A percentile compares a stretch with the other conserved stretches of the same genome.
These are phyloP conservation scores for Cyclina sinensis DNA, from an alignment of 1,140 invertebrate species.

Conservation along the genomic window DNA sequence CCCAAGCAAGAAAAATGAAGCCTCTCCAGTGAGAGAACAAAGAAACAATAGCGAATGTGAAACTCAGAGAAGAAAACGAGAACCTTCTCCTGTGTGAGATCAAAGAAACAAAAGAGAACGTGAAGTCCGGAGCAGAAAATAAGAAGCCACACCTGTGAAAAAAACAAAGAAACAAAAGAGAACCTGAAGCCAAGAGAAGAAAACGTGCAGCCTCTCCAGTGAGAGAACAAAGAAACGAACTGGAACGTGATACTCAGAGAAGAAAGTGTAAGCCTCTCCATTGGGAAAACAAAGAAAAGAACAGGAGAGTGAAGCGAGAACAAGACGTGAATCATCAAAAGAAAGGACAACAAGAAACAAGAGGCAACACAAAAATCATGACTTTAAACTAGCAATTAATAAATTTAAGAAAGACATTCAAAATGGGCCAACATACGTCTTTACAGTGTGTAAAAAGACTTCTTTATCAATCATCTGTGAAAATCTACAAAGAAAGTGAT, in stretches of 20 bases:
- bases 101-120: slow-evolving; percentile 43
- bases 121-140: not conserved
- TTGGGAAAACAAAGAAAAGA: slow-evolving; percentile 24
- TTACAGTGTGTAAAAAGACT: slow-evolving; percentile 31
- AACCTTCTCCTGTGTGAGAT: slow-evolving; percentile 12
- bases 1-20: not conserved
- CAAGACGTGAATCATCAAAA: slow-evolving; percentile 5
- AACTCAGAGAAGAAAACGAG: not conserved
- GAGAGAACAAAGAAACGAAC: slow-evolving; percentile 33
- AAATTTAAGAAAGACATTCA: slow-evolving; percentile 35
- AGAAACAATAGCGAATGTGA: slow-evolving; percentile 20
- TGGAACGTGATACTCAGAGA: not conserved
- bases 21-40: slow-evolving; percentile 32
- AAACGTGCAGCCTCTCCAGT: slow-evolving; percentile 5
- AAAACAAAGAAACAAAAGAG: slow-evolving; percentile 15
- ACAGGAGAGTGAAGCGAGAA: not conserved
- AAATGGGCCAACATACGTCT: slow-evolving; percentile 21
- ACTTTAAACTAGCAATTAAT: slow-evolving; percentile 21
- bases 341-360: slow-evolving; percentile 29
- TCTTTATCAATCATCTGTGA: slow-evolving; percentile 18
- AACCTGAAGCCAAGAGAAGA: slow-evolving; percentile 8
- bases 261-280: slow-evolving; percentile 17
- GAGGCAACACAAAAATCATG: slow-evolving; percentile 34
- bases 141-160: slow-evolving; percentile 5
- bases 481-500: slow-evolving; percentile 39